Percentiles rank a stretch among this genome's conserved stretches.
phyloP scores from a whole-genome alignment of 2,113 vertebrate species.

The Garra rufa region DNA sequence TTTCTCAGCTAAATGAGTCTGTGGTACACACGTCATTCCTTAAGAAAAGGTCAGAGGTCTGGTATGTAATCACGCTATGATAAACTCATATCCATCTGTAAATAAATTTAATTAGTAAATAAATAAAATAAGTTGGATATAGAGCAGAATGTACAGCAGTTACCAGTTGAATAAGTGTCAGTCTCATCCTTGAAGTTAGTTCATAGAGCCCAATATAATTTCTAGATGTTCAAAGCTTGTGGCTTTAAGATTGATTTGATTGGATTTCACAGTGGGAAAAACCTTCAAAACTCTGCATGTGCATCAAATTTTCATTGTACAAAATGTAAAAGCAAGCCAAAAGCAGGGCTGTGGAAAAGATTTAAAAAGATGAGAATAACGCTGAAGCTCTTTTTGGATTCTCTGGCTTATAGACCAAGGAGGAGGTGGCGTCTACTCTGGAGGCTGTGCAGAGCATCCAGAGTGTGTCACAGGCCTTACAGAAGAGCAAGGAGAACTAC shows the following conservation, averaged over 20 bases:
- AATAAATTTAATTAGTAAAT: too few species aligned
- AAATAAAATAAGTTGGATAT: neutral
- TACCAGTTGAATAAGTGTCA: too few species aligned
- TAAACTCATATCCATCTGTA: neutral
- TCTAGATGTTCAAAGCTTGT: too few species aligned
- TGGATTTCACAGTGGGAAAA: too few species aligned
- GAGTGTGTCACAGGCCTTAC: slow-evolving; percentile 89
- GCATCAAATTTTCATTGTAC: neutral
- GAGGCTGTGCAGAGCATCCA: slow-evolving; percentile 97
- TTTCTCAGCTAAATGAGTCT: neutral
- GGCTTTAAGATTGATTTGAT: too few species aligned
- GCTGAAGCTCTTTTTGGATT: neutral
- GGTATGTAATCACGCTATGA: neutral
- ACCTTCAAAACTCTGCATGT: too few species aligned
- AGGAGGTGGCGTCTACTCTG: slow-evolving; percentile 93
- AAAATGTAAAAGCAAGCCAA: neutral
- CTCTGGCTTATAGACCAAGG: slow-evolving; percentile 84
- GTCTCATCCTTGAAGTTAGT: too few species aligned
- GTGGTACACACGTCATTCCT: neutral
- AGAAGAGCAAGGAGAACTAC: slow-evolving; percentile 97
- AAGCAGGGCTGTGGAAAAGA: neutral
- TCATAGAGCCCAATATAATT: too few species aligned
- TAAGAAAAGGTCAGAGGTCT: slow-evolving; percentile 9
- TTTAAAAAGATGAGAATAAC: neutral
- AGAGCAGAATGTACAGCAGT: too few species aligned